A percentile compares a stretch with the other conserved stretches of the same genome.
phyloP scores from a whole-genome alignment of 2,888 invertebrate species.

The Tipula helvola region DNA sequence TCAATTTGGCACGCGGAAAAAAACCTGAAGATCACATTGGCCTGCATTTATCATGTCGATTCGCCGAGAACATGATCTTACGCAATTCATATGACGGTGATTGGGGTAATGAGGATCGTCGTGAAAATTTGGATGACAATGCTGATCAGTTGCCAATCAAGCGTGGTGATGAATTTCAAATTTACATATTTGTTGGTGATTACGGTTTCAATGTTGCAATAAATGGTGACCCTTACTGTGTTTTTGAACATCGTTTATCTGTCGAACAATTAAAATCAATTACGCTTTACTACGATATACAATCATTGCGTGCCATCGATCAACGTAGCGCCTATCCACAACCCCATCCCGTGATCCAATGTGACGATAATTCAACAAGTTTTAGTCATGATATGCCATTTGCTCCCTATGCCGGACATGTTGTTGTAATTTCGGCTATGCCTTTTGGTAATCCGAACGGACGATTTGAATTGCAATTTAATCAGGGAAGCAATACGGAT shows the following conservation, averaged over 20 bases:
- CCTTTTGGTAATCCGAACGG: conserved; percentile 32
- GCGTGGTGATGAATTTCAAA: conserved; percentile 31
- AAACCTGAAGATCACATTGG: conserved; percentile 30
- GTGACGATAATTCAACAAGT: conserved; percentile 23
- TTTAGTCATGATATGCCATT: conserved; percentile 34
- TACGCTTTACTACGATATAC: conserved; percentile 31
- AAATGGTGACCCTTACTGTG: conserved; percentile 31
- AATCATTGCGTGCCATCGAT: conserved; percentile 33
- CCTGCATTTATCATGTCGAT: conserved; percentile 29
- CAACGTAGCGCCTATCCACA: conserved; percentile 32
- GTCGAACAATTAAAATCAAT: conserved; percentile 25
- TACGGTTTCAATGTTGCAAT: conserved; percentile 32
- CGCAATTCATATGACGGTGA: conserved; percentile 27
- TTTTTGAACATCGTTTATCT: conserved; percentile 28
- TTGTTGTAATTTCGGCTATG: conserved; percentile 31
- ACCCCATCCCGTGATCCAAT: conserved; percentile 34
- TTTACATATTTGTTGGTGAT: conserved; percentile 31
- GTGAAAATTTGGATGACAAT: conserved; percentile 22
- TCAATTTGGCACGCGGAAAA: conserved; percentile 26
- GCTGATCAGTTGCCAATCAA: conserved; percentile 30
- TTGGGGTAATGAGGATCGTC: conserved; percentile 32
- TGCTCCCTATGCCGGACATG: conserved; percentile 25
- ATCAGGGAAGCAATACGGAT: conserved; percentile 27
- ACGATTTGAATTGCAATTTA: conserved; percentile 30
- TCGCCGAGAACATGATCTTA: conserved; percentile 30